Evolutionary conservation across 2,797 vertebrate genomes (phyloP).

Genomic region (Remorina albescens): DNA sequence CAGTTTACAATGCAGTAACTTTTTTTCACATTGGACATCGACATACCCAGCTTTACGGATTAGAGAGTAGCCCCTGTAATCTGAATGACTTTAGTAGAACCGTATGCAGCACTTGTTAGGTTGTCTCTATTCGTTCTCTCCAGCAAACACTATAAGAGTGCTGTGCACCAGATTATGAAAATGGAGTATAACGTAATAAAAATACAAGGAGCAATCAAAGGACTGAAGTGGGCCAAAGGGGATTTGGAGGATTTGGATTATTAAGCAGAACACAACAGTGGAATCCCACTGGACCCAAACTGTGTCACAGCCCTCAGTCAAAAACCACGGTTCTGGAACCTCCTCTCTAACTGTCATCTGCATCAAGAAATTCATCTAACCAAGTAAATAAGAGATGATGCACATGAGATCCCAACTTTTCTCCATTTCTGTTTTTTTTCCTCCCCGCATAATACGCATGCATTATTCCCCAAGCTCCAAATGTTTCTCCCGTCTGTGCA

Average conservation of each 20-base stretch:
- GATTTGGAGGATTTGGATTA: conserved; percentile 84
- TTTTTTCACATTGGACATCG: conserved; percentile 47
- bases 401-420: conserved; percentile 59
- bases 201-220: conserved; percentile 82
- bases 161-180: conserved; percentile 78
- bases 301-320: conserved; percentile 69
- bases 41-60: conserved; percentile 64
- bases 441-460: conserved; percentile 24
- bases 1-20: conserved; percentile 26
- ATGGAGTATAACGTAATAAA: conserved; percentile 74
- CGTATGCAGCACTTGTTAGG: conserved; percentile 50
- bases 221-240: conserved; percentile 77
- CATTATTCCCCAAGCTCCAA: conserved; percentile 44
- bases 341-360: conserved; percentile 76
- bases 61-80: conserved; percentile 74
- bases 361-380: conserved; percentile 67
- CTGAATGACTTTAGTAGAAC: conserved; percentile 62
- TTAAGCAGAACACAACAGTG: conserved; percentile 82
- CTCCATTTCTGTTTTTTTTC: conserved; percentile 36
- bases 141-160: conserved; percentile 48
- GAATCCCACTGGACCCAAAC: conserved; percentile 69
- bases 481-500: conserved; percentile 26
- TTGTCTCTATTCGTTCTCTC: conserved; percentile 51
- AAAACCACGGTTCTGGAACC: conserved; percentile 77
- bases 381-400: conserved; percentile 68